Evolutionary conservation across 2,888 invertebrate genomes (phyloP).

Genomic region (Cactoblastis cactorum): DNA sequence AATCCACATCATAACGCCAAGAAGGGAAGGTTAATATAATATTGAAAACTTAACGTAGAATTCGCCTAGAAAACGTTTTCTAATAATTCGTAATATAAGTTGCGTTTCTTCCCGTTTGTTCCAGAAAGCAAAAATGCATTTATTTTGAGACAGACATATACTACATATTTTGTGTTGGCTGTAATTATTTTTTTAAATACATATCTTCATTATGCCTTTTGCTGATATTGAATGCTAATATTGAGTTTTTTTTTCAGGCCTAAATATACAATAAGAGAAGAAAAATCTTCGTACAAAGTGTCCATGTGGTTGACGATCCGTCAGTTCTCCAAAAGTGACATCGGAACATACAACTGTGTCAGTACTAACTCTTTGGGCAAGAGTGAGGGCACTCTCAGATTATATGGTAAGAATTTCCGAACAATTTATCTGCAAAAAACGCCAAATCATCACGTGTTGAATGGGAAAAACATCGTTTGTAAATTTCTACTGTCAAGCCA

Average conservation of each 20-base stretch:
- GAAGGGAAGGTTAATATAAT: too few relatives aligned
- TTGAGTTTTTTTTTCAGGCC: constrained; percentile 67
- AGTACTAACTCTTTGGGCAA: constrained; percentile 89
- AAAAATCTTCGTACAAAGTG: constrained; percentile 85
- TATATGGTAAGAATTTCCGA: constrained; percentile 81
- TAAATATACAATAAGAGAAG: constrained; percentile 86
- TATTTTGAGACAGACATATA: not conserved
- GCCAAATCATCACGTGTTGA: too few relatives aligned
- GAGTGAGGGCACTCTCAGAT: constrained; percentile 86
- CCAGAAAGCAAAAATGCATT: too few relatives aligned
- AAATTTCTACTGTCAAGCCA: too few relatives aligned
- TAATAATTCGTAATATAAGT: constrained; percentile 22
- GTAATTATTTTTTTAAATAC: too few relatives aligned
- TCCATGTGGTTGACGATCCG: constrained; percentile 85
- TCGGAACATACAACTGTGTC: constrained; percentile 88
- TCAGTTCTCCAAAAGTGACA: constrained; percentile 73
- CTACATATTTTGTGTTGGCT: too few relatives aligned
- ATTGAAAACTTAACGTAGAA: constrained; percentile 17
- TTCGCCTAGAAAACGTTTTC: constrained; percentile 7
- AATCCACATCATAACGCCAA: not conserved
- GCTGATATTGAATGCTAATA: too few relatives aligned
- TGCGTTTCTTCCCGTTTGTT: not conserved
- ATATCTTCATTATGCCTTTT: not conserved
- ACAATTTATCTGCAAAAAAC: not conserved
- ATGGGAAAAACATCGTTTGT: too few relatives aligned